Evolutionary conservation across 2,113 vertebrate species (phyloP).

Genomic region (Alexandromys fortis): DNA sequence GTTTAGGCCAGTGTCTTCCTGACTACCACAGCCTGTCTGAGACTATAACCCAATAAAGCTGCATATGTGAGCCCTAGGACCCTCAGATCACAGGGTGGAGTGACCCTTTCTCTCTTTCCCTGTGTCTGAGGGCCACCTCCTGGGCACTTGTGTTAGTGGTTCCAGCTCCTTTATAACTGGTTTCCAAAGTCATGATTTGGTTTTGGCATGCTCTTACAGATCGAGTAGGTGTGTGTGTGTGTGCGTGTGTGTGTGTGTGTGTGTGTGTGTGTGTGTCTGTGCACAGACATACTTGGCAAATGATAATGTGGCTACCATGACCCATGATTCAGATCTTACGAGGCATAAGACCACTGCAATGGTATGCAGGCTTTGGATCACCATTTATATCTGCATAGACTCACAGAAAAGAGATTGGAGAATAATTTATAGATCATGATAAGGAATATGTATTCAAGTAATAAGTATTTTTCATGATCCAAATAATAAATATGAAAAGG

Average conservation of each 20-base stretch:
- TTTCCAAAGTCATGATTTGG: background rate
- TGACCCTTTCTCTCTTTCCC: background rate
- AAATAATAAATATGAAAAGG: background rate
- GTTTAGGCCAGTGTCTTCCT: background rate
- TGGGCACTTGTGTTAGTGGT: background rate
- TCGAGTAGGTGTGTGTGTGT: rapidly evolving
- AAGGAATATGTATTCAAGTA: background rate
- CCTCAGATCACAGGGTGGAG: rapidly evolving
- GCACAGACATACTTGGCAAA: rapidly evolving
- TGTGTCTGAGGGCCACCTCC: background rate
- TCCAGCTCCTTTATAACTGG: background rate
- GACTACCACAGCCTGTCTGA: background rate
- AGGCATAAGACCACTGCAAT: background rate
- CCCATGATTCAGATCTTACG: background rate
- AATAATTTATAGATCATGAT: background rate
- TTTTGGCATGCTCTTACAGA: background rate
- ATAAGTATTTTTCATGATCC: background rate
- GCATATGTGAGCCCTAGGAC: background rate
- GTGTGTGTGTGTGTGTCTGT: rapidly evolving
- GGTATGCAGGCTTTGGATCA: background rate
- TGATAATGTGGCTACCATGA: no score
- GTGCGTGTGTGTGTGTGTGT: rapidly evolving
- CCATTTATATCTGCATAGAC: background rate
- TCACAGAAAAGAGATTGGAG: background rate
- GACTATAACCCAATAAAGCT: no score